These are phyloP conservation scores for Cataglyphis altisquamis DNA, from an alignment of 2,888 invertebrate species.

Conservation along the genomic window DNA sequence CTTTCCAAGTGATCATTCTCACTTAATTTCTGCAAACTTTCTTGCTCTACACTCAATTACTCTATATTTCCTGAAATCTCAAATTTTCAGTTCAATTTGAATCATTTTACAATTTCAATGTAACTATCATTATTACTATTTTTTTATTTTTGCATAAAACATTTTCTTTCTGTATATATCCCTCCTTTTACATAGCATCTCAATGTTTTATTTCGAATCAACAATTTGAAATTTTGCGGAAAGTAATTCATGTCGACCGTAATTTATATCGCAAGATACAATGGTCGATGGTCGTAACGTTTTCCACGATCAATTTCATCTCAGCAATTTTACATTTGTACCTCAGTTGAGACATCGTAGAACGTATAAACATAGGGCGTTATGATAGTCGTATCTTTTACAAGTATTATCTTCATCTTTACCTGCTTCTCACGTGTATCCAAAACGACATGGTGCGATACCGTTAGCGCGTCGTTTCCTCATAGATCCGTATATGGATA, in stretches of 20 bases:
- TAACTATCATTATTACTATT: neutral
- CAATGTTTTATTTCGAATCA: neutral
- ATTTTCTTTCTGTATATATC: neutral
- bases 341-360: neutral
- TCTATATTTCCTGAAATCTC: neutral
- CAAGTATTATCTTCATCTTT: constrained; percentile 22
- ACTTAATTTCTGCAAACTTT: neutral
- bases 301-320: neutral
- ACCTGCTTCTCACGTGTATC: neutral
- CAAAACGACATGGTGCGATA: neutral
- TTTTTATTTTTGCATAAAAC: neutral
- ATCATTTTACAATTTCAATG: neutral
- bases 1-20: neutral
- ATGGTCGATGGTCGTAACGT: neutral
- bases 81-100: neutral
- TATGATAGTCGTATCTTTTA: constrained; percentile 8
- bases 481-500: constrained; percentile 7
- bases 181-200: neutral
- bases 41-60: neutral
- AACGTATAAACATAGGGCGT: constrained; percentile 11
- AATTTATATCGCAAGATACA: neutral
- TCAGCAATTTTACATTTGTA: neutral
- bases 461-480: constrained; percentile 41
- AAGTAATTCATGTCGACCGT: too few species aligned
- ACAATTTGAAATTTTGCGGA: neutral